phyloP scores from a whole-genome alignment of 2,888 invertebrate species.

The Eilema depressum region DNA sequence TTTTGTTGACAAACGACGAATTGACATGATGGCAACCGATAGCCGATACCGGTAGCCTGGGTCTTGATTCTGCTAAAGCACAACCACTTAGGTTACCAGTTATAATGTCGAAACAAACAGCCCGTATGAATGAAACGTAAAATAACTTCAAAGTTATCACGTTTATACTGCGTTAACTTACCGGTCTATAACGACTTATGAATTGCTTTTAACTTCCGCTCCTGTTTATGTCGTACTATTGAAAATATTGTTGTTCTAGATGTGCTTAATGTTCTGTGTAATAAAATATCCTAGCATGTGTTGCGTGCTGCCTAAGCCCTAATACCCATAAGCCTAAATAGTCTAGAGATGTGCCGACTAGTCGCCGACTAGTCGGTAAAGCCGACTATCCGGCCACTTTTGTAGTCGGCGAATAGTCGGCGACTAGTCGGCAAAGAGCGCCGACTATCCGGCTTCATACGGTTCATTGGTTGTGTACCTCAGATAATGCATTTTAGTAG shows the following conservation, averaged over 20 bases:
- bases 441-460: no score
- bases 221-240: slow-evolving; percentile 7
- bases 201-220: slow-evolving; percentile 16
- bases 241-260: not conserved
- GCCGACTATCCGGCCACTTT: no score
- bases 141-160: not conserved
- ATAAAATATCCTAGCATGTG: slow-evolving; percentile 42
- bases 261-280: slow-evolving; percentile 6
- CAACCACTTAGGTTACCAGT: not conserved
- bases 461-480: no score
- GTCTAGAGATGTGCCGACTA: no score
- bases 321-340: slow-evolving; percentile 11
- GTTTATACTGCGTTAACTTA: not conserved
- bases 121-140: not conserved
- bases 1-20: no score
- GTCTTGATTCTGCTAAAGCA: no score
- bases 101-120: slow-evolving; percentile 1
- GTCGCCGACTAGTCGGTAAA: no score
- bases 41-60: no score
- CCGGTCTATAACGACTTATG: slow-evolving; percentile 3
- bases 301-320: slow-evolving; percentile 45
- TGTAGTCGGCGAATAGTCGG: no score
- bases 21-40: no score
- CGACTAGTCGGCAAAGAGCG: no score
- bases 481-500: no score